Conservation (phyloP, 2,113 vertebrate genomes). For the Hiodon alosoides region DNA sequence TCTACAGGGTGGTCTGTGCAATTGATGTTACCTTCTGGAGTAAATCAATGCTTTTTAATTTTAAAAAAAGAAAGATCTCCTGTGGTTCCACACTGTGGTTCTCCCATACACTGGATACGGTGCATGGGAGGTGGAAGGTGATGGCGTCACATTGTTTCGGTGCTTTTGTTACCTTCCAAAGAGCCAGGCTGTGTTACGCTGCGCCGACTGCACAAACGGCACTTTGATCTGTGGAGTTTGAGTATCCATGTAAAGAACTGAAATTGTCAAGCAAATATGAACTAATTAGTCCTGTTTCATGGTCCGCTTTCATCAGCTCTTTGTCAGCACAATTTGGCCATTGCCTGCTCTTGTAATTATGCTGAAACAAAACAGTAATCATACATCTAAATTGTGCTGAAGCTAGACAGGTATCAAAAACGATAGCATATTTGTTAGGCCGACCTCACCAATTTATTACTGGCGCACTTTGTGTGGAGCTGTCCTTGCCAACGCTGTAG, state of each 20-base stretch:
- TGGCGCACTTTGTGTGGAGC: not conserved
- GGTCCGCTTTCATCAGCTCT: not conserved
- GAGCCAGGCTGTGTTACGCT: too few relatives aligned
- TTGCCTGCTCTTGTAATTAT: not conserved
- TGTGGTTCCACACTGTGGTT: too few relatives aligned
- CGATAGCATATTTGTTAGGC: not conserved
- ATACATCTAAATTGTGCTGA: not conserved
- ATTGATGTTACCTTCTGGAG: too few relatives aligned
- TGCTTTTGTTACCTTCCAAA: too few relatives aligned
- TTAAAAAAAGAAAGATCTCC: too few relatives aligned
- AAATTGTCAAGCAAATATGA: not conserved
- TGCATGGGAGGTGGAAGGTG: too few relatives aligned
- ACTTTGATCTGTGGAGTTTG: not conserved
- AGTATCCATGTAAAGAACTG: not conserved
- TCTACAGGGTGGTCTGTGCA: too few relatives aligned
- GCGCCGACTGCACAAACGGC: not conserved
- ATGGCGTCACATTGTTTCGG: too few relatives aligned
- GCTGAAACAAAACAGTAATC: not conserved
- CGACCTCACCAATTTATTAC: too few relatives aligned
- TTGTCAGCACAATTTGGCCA: not conserved
- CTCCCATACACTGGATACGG: too few relatives aligned
- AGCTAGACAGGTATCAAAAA: not conserved
- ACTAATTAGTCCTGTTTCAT: slow-evolving; percentile 7
- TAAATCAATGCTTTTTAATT: too few relatives aligned
- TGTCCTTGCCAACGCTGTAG: not conserved